phyloP scores from a whole-genome alignment of 2,797 vertebrate species.

The Aeoliscus strigatus region DNA sequence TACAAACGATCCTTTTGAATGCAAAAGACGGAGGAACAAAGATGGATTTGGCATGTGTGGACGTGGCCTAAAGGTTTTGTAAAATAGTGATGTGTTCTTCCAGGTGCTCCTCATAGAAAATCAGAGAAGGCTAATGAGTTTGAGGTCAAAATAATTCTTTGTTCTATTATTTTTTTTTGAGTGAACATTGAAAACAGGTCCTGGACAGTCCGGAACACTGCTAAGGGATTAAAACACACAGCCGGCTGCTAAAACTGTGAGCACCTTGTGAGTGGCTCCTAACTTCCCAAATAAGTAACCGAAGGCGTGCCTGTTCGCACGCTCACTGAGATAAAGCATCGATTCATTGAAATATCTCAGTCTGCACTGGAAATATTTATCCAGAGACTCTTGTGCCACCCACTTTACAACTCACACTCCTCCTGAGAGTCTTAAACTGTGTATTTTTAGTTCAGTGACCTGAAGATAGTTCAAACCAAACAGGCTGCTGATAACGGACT shows the following conservation, averaged over 20 bases:
- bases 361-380: conserved; percentile 15
- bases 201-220: too few relatives aligned
- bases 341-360: conserved; percentile 18
- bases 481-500: conserved; percentile 8
- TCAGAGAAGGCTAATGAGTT: too few relatives aligned
- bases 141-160: too few relatives aligned
- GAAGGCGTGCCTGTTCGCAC: not conserved
- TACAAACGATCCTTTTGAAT: too few relatives aligned
- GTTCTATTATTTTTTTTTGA: too few relatives aligned
- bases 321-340: conserved; percentile 13
- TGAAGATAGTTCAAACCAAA: conserved; percentile 13
- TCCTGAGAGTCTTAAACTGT: conserved; percentile 27
- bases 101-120: too few relatives aligned
- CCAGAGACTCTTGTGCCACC: conserved; percentile 24
- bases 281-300: conserved; percentile 1
- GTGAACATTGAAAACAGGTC: too few relatives aligned
- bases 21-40: too few relatives aligned
- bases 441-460: conserved; percentile 21
- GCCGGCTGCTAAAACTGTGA: conserved; percentile 1
- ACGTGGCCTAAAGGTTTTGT: too few relatives aligned
- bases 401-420: conserved; percentile 13
- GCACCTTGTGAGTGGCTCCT: conserved; percentile 6
- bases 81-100: too few relatives aligned
- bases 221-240: too few relatives aligned
- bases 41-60: too few relatives aligned